These are phyloP conservation scores for Hydroisotoma schaefferi DNA, from an alignment of 2,888 invertebrate genomes.

Conservation along the genomic window DNA sequence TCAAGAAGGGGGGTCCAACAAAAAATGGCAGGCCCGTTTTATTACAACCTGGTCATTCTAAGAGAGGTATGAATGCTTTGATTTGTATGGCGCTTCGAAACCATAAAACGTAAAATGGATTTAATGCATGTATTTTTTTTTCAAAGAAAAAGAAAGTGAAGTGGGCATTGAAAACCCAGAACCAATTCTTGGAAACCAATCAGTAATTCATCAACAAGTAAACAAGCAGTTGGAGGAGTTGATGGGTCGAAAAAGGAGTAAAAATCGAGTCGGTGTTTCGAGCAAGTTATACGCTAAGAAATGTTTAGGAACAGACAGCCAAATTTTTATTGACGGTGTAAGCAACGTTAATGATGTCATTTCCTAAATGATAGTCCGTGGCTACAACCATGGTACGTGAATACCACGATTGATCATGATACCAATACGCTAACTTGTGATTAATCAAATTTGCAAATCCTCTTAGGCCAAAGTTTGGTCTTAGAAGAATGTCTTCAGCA, in stretches of 20 bases:
- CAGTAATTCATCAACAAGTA: neutral
- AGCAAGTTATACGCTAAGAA: neutral
- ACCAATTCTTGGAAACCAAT: too few relatives aligned
- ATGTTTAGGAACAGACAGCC: too few relatives aligned
- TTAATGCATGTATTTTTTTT: too few relatives aligned
- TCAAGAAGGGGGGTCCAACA: too few relatives aligned
- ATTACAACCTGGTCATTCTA: too few relatives aligned
- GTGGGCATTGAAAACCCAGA: too few relatives aligned
- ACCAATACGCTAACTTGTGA: conserved; percentile 65
- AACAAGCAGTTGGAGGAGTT: neutral
- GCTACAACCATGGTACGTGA: conserved; percentile 53
- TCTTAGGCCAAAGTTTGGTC: conserved; percentile 61
- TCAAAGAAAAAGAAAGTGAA: too few relatives aligned
- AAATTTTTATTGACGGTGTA: too few relatives aligned
- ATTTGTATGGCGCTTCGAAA: too few relatives aligned
- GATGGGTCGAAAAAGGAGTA: neutral
- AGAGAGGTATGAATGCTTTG: too few relatives aligned
- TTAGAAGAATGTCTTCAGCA: conserved; percentile 58
- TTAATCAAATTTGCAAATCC: conserved; percentile 66
- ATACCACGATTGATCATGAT: conserved; percentile 60
- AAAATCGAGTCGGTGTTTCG: neutral
- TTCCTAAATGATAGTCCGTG: conserved; percentile 57
- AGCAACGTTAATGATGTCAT: conserved; percentile 56
- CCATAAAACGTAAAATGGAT: too few relatives aligned
- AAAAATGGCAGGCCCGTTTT: too few relatives aligned